phyloP scores from a whole-genome alignment of 2,113 vertebrate genomes.

The Centrocercus urophasianus region DNA sequence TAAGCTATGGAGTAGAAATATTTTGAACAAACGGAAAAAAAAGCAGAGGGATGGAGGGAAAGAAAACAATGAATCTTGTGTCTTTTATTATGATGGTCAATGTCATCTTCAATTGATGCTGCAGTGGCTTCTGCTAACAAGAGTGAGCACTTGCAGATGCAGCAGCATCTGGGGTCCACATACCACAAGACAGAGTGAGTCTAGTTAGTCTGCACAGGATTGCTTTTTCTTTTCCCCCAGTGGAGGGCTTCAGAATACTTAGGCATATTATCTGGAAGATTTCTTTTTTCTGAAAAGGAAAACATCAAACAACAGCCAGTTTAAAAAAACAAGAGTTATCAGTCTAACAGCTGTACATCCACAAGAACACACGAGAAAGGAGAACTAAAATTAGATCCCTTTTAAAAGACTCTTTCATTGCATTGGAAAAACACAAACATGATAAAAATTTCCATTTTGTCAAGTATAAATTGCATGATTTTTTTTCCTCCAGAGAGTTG shows the following conservation, averaged over 20 bases:
- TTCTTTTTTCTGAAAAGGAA: neutral
- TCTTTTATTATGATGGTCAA: neutral
- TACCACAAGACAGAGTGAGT: neutral
- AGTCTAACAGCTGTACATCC: conserved; percentile 1
- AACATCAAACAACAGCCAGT: neutral
- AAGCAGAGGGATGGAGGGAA: neutral
- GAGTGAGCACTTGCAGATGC: neutral
- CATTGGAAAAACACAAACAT: neutral
- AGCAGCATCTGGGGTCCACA: neutral
- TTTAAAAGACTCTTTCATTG: conserved; percentile 10
- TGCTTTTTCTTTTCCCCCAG: neutral
- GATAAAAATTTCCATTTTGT: conserved; percentile 22
- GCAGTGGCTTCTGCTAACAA: neutral
- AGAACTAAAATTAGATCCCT: conserved; percentile 43
- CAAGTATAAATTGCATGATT: neutral
- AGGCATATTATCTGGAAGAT: neutral
- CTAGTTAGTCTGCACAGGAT: neutral
- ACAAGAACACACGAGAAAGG: neutral
- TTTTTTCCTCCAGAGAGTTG: neutral
- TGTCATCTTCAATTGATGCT: neutral
- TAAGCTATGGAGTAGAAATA: neutral
- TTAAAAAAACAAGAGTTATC: neutral
- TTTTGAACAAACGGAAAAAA: neutral
- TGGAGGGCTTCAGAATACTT: neutral
- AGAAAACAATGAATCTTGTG: neutral